Evolutionary conservation across 53 echinoderm and acorn worm species (phyloP).

Genomic region (Temnopleurus reevesii): DNA sequence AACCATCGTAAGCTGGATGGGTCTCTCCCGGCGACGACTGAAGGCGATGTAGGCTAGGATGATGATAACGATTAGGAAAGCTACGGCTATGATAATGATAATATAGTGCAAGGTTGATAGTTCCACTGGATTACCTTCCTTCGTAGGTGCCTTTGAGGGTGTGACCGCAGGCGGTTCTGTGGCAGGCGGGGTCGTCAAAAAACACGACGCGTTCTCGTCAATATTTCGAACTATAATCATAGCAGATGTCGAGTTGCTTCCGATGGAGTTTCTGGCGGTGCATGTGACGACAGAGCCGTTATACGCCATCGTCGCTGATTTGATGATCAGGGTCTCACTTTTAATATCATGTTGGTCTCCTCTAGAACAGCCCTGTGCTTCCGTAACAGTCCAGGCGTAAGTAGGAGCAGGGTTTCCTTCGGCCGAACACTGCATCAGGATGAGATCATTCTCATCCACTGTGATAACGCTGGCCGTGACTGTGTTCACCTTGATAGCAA

Average conservation of each 20-base stretch:
- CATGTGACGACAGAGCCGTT: slow-evolving; percentile 14
- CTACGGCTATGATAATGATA: slow-evolving; percentile 40
- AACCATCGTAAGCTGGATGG: neutral
- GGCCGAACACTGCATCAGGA: neutral
- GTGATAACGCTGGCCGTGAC: neutral
- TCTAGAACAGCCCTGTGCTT: slow-evolving; percentile 9
- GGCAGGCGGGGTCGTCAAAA: neutral
- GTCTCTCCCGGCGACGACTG: slow-evolving; percentile 10
- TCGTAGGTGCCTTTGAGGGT: neutral
- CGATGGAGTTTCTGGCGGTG: slow-evolving; percentile 23
- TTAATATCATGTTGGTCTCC: neutral
- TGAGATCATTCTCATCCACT: neutral
- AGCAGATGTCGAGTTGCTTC: neutral
- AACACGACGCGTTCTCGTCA: slow-evolving; percentile 18
- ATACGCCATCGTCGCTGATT: neutral
- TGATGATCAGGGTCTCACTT: neutral
- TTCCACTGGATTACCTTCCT: neutral
- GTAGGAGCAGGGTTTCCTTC: neutral
- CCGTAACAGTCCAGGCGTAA: slow-evolving; percentile 20
- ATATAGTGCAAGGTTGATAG: slow-evolving; percentile 40
- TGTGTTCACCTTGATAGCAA: neutral
- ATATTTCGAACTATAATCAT: neutral
- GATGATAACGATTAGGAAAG: slow-evolving; percentile 37
- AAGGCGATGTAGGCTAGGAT: slow-evolving; percentile 56
- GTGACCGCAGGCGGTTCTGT: neutral